Conservation (phyloP, 2,113 vertebrate genomes). For the Rhinopomastus cyanomelas region DNA sequence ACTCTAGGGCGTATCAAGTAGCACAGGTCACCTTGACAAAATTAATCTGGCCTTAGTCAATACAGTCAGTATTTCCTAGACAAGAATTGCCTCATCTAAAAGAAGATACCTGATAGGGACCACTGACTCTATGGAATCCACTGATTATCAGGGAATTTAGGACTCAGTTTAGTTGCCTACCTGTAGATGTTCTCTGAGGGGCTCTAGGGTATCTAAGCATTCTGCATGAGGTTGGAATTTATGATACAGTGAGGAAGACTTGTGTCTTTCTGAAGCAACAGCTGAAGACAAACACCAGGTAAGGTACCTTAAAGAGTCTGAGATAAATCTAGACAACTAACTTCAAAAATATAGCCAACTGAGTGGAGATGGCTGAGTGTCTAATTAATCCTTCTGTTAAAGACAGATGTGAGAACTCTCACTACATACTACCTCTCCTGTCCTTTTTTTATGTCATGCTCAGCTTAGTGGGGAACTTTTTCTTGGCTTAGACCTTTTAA, state of each 20-base stretch:
- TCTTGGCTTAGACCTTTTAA: background rate
- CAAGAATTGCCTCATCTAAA: background rate
- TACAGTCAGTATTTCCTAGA: background rate
- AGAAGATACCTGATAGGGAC: fast-evolving
- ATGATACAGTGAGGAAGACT: background rate
- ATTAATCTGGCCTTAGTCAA: background rate
- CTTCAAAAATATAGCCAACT: background rate
- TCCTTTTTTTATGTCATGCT: background rate
- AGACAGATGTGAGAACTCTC: background rate
- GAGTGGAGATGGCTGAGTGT: background rate
- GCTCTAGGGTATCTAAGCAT: background rate
- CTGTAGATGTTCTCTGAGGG: background rate
- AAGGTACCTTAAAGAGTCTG: background rate
- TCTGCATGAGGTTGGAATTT: background rate
- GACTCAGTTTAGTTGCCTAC: background rate
- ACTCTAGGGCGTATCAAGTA: background rate
- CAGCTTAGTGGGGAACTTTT: background rate
- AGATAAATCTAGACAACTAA: background rate
- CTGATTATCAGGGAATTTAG: background rate
- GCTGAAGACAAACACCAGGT: background rate
- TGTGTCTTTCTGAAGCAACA: background rate
- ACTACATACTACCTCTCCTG: background rate
- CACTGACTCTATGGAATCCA: fast-evolving
- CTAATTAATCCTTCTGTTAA: background rate
- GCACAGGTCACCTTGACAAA: background rate